phyloP scores from a whole-genome alignment of 2,113 vertebrate genomes.

The Mobula birostris region DNA sequence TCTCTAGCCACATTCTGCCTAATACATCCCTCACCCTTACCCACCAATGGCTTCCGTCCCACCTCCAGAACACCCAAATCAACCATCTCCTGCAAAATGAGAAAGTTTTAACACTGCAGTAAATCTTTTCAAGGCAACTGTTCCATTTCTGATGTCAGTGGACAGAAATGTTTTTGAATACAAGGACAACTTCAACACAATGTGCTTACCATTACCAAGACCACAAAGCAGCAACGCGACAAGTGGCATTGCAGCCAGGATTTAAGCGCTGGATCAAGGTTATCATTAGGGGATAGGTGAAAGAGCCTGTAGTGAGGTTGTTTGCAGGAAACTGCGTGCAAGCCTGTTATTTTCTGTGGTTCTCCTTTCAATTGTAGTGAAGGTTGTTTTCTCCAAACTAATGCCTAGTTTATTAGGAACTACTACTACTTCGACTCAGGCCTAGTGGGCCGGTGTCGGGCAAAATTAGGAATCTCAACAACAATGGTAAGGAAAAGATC shows the following conservation, averaged over 20 bases:
- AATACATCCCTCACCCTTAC: neutral
- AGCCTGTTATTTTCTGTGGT: neutral
- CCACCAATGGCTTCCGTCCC: slow-evolving; percentile 48
- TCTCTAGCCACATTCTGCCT: slow-evolving; percentile 36
- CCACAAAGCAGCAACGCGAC: neutral
- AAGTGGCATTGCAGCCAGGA: neutral
- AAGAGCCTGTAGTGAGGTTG: neutral
- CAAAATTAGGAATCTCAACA: neutral
- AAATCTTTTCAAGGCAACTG: no score
- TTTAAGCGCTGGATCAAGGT: neutral
- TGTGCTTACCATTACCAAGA: neutral
- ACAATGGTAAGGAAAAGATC: neutral
- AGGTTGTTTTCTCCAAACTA: neutral
- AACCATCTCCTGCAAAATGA: no score
- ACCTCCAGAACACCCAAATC: no score
- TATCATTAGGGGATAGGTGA: neutral
- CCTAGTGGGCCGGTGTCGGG: no score
- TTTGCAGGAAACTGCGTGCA: neutral
- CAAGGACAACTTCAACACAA: neutral
- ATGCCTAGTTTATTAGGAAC: no score
- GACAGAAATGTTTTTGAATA: neutral
- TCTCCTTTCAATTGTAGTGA: neutral
- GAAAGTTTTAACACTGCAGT: no score
- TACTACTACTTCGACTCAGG: no score
- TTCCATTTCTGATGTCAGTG: neutral